Base-by-base conservation (phyloP, 2,888 invertebrate species). In the Tanytarsus gracilentus region DNA sequence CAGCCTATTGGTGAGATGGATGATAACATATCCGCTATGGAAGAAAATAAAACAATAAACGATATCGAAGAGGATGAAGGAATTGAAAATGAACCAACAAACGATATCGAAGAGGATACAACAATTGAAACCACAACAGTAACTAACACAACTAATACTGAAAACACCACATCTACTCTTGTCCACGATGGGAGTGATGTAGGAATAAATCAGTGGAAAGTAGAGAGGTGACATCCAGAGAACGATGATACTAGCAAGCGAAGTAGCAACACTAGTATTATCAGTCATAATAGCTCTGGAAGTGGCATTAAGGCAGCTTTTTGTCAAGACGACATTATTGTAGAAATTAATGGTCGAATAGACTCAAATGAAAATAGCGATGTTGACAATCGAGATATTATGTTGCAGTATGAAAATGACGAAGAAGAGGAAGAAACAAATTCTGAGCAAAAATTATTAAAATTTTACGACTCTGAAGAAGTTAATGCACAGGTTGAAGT, bases 31-130 rank as follows among this genome's bases (percentile, higher is more conserved):
- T 11, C 11, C 18, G 40, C 6, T 18, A 26, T 25, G 33, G 26
- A 55, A 50, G 40, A 56, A 55, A 63, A 52, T 51, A 61, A 48
- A 51, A 59, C 65, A 63, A 65, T 64, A 23, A 69, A 69, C 48
- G 70, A 70, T 21, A 71, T 71, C 36, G 58, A 25, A 36, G 63
- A 62, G 8, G 63, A 64, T 1, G 62, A 63, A 51, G 71, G 69
- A 18, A 72, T 72, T 14, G 68, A 72, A 27, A 71, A 71, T 61
- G 73, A 73, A 61, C 71, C 72, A 61, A 71, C 71, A 63, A 73
- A 72, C 18, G 64, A 71, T 29, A 70, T 71, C 9, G 68, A 67
- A 62, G 70, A 70, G 61, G 71, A 63, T 52, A 63, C 26, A 66
- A 68, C 52, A 8, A n/a, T 29, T n/a, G 55, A 55, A 11, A 55